Percentiles rank a stretch among this genome's conserved stretches.
Evolutionary conservation across 2,113 vertebrate genomes (phyloP).

Genomic region (Aldabrachelys gigantea): DNA sequence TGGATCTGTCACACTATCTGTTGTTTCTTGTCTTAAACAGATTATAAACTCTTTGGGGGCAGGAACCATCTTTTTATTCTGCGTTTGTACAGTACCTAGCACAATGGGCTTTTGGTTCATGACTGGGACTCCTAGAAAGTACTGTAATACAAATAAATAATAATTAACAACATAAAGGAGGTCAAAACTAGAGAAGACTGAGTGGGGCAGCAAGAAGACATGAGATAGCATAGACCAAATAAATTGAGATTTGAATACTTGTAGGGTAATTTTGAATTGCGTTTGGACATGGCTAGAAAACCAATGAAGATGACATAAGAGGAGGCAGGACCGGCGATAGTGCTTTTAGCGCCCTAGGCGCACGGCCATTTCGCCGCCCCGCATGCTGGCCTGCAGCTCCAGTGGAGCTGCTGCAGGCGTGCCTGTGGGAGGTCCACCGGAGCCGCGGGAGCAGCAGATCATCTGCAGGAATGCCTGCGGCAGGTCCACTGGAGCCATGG

Average conservation of each 20-base stretch:
- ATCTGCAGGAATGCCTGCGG: no score
- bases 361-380: no score
- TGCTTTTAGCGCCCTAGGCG: no score
- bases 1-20: background rate
- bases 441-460: no score
- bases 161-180: background rate
- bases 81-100: background rate
- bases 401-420: no score
- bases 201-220: background rate
- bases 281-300: background rate
- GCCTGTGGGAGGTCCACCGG: no score
- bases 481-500: no score
- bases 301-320: background rate
- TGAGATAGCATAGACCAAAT: background rate
- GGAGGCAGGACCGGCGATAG: background rate
- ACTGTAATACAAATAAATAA: background rate
- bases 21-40: background rate
- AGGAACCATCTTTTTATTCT: background rate
- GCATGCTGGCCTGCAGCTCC: no score
- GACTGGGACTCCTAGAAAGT: background rate
- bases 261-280: background rate
- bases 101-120: background rate
- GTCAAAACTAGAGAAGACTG: background rate
- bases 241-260: background rate
- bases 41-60: background rate